Base-by-base conservation (phyloP, 2,113 vertebrate species). In the Microcebus ravelobensis region DNA sequence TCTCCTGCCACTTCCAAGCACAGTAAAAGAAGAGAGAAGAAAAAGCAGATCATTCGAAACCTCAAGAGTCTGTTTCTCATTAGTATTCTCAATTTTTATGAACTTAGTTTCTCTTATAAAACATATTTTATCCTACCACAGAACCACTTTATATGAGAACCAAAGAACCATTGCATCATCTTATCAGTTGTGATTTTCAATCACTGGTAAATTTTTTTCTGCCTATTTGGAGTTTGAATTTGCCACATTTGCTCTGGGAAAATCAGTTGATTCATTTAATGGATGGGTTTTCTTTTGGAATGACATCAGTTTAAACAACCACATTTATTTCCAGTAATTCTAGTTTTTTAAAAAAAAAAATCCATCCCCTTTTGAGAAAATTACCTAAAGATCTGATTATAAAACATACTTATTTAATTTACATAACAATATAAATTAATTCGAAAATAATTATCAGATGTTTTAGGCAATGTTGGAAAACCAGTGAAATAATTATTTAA, bases 1-100 rank as follows among this genome's bases (percentile, higher is more conserved):
- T 94, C 61, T 96, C 81, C 34, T 70, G 27, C 36, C 23, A 45
- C 67, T 97, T 96, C 79, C 94, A 95, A 96, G 76, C 45, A 52
- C 6, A 95, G 23, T 48, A 71, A 82, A 90, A 91, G 52, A 91
- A 76, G 65, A 76, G 59, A 89, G 71, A 31, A 95, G 87, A 86
- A 95, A 86, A 86, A 82, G 57, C 8, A 68, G 79, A 86, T 74
- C n/a, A 29, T 65, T 76, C 82, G 70, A 87, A 95, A 88, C 87
- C 57, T 93, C 95, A 84, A n/a, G 73, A 65, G 31, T 90, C 86
- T 92, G 94, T 17, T 92, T 96, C 95, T 87, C 84, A 82, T 94
- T 92, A 96, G 82, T 55, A 77, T 61, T 93, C 45, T 94, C 34
- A 15, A 86, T 61, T 86, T 91, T 96, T 86, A 73, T 59, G 71